Conservation (phyloP, 92 coral and sea anemone genomes). For the Epizoanthus rinbou region DNA sequence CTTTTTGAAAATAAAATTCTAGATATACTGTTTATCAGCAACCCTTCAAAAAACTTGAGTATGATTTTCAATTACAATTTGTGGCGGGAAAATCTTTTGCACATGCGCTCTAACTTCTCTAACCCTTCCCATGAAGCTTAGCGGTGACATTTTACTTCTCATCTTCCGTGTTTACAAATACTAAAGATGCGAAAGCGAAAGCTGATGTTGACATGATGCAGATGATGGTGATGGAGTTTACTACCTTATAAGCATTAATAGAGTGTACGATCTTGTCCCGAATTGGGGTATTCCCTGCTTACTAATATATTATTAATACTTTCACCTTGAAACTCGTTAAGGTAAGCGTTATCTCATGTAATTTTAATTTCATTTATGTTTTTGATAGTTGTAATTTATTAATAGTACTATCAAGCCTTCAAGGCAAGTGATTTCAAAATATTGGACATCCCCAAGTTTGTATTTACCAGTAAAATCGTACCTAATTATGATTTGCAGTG, state of each 20-base stretch:
- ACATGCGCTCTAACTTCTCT: conserved; percentile 19
- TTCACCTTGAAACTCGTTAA: neutral
- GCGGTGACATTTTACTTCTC: neutral
- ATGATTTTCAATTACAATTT: neutral
- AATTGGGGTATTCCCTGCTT: conserved; percentile 41
- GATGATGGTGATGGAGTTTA: neutral
- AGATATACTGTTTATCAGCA: neutral
- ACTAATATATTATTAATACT: conserved; percentile 11
- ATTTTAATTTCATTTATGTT: no score
- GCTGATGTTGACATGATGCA: neutral
- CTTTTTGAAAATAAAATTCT: neutral
- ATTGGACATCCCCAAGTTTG: no score
- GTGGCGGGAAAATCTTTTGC: conserved; percentile 21
- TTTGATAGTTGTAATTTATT: no score
- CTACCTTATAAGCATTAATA: neutral
- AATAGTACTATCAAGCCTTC: no score
- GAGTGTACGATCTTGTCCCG: neutral
- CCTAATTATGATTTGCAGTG: no score
- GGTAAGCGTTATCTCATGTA: neutral
- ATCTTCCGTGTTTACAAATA: neutral
- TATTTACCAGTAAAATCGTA: no score
- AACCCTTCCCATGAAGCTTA: conserved; percentile 17
- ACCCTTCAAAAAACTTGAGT: neutral
- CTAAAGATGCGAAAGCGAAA: neutral
- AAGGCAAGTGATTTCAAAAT: no score